phyloP scores from a whole-genome alignment of 2,888 invertebrate species.

The Epistrophella euchroma region DNA sequence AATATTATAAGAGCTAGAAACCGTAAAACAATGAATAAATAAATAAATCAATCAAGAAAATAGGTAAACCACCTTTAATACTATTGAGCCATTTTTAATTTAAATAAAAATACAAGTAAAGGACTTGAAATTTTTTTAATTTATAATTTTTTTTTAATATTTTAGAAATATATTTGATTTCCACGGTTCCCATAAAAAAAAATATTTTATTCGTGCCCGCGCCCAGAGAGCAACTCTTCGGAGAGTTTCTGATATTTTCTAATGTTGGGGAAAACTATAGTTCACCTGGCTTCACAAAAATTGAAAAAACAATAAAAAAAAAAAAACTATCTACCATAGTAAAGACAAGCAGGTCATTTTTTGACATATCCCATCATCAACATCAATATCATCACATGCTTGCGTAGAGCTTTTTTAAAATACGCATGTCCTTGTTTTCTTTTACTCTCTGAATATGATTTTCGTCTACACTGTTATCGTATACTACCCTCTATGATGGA shows the following conservation, averaged over 20 bases:
- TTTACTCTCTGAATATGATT: neutral
- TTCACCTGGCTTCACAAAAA: slow-evolving; percentile 24
- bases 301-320: neutral
- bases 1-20: neutral
- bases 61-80: neutral
- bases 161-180: neutral
- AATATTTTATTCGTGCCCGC: neutral
- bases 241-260: slow-evolving; percentile 37
- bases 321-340: neutral
- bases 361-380: slow-evolving; percentile 51
- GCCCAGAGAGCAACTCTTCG: slow-evolving; percentile 21
- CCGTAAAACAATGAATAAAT: neutral
- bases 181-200: slow-evolving; percentile 3
- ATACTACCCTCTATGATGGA: neutral
- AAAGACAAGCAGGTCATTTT: slow-evolving; percentile 58
- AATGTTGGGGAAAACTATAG: slow-evolving; percentile 36
- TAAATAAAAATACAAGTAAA: neutral
- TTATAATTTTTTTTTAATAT: neutral
- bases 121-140: neutral
- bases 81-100: neutral
- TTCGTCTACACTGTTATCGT: neutral
- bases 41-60: neutral
- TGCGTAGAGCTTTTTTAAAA: neutral
- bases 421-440: slow-evolving; percentile 5
- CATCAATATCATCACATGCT: neutral